Base-by-base conservation (phyloP, 2,888 invertebrate genomes). In the Lithophane ornitopus region DNA sequence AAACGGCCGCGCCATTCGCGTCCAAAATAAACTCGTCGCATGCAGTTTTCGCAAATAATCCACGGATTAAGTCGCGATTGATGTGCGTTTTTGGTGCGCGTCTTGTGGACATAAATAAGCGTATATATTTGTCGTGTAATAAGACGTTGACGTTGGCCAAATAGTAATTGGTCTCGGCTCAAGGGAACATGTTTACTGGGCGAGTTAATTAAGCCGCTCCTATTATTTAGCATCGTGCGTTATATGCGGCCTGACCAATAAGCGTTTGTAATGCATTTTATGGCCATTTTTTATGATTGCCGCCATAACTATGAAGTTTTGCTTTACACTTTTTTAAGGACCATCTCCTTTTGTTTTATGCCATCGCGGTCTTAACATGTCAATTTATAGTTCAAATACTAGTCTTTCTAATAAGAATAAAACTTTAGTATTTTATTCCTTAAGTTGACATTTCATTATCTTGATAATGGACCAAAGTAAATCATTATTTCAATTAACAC, bases 41-140 rank as follows among this genome's bases (percentile, higher is more conserved):
- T 93, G 94, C 94, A 94, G 92, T 94, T 94, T 93, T 86, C 87
- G 86, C 85, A 90, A 93, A 92, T 93, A 94, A 94, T 93, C 92
- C 90, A 74, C 73, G 93, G 94, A 94, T 95, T 95, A 95, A 89
- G 88, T 82, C 83, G 82, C 90, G 93, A 94, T 94, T 93, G 94
- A 94, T 95, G 95, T 90, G 86, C 90, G 90, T 90, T 92, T 94
- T 94, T 89, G 90, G 92, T 91, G 82, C 84, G 90, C 90, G 91
- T 91, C 92, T 92, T 90, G 90, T 80, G 91, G 86, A 89, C 93
- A 91, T 94, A 94, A 95, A 95, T 94, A 94, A 91, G 87, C 78
- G 85, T 89, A 89, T 91, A 90, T 90, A 92, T 91, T 90, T 88
- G 84, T 80, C 73, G 86, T 76, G 77, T 90, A 89, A 90, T 88